These are phyloP conservation scores for Epinephelus cyanopodus DNA, from an alignment of 2,113 vertebrate species.

Conservation along the genomic window DNA sequence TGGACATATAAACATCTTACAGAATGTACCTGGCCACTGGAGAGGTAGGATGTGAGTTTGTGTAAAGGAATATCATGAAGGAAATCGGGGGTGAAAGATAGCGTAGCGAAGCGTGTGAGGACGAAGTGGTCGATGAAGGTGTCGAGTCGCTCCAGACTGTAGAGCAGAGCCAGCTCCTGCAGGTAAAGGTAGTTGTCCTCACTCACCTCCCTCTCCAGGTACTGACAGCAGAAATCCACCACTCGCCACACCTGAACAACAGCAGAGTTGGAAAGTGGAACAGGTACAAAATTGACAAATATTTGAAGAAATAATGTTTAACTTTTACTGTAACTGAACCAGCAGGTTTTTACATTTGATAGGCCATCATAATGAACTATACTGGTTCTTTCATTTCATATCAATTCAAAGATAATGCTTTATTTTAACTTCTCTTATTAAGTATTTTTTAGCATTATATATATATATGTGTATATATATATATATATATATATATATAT, in stretches of 20 bases:
- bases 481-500: no score
- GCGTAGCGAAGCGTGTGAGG: slow-evolving; percentile 87
- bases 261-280: neutral
- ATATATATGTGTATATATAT: no score
- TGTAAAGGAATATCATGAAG: slow-evolving; percentile 87
- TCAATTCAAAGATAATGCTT: neutral
- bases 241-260: slow-evolving; percentile 87
- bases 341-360: neutral
- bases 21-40: slow-evolving; percentile 80
- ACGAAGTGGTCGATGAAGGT: slow-evolving; percentile 92
- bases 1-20: neutral
- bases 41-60: slow-evolving; percentile 91
- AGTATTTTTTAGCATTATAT: neutral
- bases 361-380: neutral
- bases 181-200: slow-evolving; percentile 96
- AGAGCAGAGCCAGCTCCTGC: slow-evolving; percentile 93
- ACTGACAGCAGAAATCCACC: slow-evolving; percentile 97
- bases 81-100: slow-evolving; percentile 91
- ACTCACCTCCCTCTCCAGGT: slow-evolving; percentile 92
- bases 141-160: slow-evolving; percentile 92
- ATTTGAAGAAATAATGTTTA: no score
- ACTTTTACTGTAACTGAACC: no score
- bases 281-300: no score
- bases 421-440: neutral
- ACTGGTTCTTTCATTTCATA: neutral